Evolutionary conservation across 2,888 invertebrate genomes (phyloP).

Genomic region (Endomychus coccineus): DNA sequence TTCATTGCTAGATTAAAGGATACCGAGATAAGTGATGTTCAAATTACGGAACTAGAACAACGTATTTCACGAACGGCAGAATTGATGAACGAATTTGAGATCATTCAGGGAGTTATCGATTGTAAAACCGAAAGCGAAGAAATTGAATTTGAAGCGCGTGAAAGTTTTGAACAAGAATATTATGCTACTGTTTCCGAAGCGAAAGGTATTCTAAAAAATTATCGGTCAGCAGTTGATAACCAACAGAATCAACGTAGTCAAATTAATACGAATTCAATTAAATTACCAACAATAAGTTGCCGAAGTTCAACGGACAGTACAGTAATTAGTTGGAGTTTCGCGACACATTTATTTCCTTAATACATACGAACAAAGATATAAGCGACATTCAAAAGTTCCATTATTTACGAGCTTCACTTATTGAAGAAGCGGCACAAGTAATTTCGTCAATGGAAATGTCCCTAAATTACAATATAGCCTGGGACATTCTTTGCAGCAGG

Average conservation of each 20-base stretch:
- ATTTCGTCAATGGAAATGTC: background rate
- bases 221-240: too few relatives aligned
- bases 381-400: background rate
- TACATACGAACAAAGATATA: background rate
- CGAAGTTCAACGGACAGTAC: background rate
- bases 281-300: too few relatives aligned
- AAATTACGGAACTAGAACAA: background rate
- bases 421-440: background rate
- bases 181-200: background rate
- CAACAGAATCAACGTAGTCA: too few relatives aligned
- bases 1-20: too few relatives aligned
- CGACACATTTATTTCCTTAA: background rate
- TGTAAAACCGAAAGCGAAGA: background rate
- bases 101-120: background rate
- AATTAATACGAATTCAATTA: too few relatives aligned
- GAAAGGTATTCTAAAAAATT: background rate
- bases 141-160: background rate
- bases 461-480: background rate
- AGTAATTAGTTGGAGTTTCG: background rate
- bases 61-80: background rate
- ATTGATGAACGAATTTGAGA: background rate
- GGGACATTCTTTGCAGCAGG: background rate
- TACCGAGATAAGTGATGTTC: too few relatives aligned
- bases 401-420: background rate
- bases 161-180: background rate